Evolutionary conservation across 2,888 invertebrate genomes (phyloP).

Genomic region (Mechanitis messenoides): DNA sequence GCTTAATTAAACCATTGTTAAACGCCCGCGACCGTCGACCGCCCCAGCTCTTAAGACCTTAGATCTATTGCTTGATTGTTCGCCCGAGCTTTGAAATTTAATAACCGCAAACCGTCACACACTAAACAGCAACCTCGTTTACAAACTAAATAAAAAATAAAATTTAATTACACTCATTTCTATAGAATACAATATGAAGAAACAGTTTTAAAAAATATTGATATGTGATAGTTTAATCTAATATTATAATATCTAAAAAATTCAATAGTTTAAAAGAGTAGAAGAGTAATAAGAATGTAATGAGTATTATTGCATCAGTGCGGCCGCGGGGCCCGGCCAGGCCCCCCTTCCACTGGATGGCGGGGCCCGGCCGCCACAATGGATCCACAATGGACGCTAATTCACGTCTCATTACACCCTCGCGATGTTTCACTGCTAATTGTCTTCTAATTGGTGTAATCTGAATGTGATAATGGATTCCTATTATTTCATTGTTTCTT

Average conservation of each 20-base stretch:
- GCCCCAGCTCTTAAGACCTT: slow-evolving; percentile 3
- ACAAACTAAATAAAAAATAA: too few relatives aligned
- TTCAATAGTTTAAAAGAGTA: too few relatives aligned
- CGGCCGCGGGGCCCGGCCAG: too few relatives aligned
- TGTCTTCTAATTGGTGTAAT: slow-evolving; percentile 22
- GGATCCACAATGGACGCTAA: slow-evolving; percentile 46
- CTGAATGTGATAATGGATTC: slow-evolving; percentile 23
- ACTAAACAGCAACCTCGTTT: slow-evolving; percentile 7
- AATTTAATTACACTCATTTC: too few relatives aligned
- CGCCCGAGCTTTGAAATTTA: slow-evolving; percentile 19
- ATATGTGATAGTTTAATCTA: too few relatives aligned
- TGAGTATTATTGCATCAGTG: too few relatives aligned
- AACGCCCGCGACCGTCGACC: slow-evolving; percentile 25
- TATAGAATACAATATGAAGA: too few relatives aligned
- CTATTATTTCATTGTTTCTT: slow-evolving; percentile 2
- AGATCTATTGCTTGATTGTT: slow-evolving; percentile 4
- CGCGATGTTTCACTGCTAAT: slow-evolving; percentile 45
- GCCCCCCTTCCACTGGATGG: too few relatives aligned
- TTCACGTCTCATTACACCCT: slow-evolving; percentile 53
- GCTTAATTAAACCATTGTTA: slow-evolving; percentile 53
- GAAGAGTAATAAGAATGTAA: too few relatives aligned
- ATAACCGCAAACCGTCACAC: slow-evolving; percentile 19
- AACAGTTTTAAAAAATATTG: too few relatives aligned
- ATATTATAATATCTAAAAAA: too few relatives aligned
- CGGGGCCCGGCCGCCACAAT: too few relatives aligned